A percentile compares a stretch with the other conserved stretches of the same genome.
phyloP scores from a whole-genome alignment of 2,888 invertebrate genomes.

The Sialis lutaria region DNA sequence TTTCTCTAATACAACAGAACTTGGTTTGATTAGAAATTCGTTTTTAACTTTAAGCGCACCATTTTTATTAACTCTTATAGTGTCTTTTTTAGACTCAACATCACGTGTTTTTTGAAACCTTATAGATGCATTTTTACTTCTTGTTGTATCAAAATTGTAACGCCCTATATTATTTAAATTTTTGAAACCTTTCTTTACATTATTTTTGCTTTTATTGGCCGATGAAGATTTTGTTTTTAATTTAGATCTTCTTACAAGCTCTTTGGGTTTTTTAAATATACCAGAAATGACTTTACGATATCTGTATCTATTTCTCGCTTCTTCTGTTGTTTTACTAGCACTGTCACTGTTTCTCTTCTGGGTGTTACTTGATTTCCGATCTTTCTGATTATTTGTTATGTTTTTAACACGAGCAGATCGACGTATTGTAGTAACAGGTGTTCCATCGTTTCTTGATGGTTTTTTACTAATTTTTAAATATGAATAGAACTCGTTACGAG shows the following conservation, averaged over 20 bases:
- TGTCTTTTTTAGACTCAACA: too few relatives aligned
- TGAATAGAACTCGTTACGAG: constrained; percentile 21
- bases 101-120: too few relatives aligned
- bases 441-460: constrained; percentile 17
- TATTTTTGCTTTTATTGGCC: too few relatives aligned
- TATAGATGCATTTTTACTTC: too few relatives aligned
- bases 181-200: too few relatives aligned
- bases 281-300: neutral
- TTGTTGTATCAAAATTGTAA: too few relatives aligned
- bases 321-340: neutral
- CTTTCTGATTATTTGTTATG: constrained; percentile 4
- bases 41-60: too few relatives aligned
- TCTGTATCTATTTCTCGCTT: neutral
- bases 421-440: constrained; percentile 17
- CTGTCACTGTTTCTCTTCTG: neutral
- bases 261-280: neutral
- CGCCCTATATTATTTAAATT: too few relatives aligned
- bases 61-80: too few relatives aligned
- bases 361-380: neutral
- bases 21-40: too few relatives aligned
- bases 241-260: neutral
- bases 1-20: too few relatives aligned
- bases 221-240: neutral
- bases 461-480: constrained; percentile 23
- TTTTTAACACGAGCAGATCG: constrained; percentile 21